Conservation (phyloP, 2,113 vertebrate species). For the Rhea pennata region DNA sequence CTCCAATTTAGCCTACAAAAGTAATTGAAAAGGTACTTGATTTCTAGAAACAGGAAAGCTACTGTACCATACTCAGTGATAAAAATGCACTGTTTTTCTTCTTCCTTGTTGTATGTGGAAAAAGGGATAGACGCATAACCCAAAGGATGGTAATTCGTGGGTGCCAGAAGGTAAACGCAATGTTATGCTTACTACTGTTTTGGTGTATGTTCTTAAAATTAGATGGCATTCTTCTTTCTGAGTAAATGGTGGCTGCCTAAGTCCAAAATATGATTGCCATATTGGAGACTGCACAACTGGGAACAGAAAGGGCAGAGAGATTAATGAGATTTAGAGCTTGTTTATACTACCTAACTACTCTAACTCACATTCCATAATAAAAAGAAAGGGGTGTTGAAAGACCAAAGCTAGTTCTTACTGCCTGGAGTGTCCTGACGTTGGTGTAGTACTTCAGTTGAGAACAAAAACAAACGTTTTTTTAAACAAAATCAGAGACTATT, state of each 20-base stretch:
- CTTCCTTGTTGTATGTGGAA: not conserved
- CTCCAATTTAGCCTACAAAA: not conserved
- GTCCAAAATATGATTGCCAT: not conserved
- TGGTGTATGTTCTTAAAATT: not conserved
- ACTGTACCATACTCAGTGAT: not conserved
- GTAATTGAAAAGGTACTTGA: not conserved
- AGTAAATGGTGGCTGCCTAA: not conserved
- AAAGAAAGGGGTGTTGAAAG: constrained; percentile 54
- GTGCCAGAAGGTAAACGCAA: not conserved
- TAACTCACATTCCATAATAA: constrained; percentile 30
- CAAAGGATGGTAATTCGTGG: not conserved
- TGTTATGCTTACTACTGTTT: not conserved
- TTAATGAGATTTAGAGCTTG: constrained; percentile 44
- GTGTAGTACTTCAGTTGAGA: not conserved
- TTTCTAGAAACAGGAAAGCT: not conserved
- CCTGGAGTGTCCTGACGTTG: not conserved
- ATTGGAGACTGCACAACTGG: not conserved
- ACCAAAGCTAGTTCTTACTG: constrained; percentile 13
- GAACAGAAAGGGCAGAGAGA: constrained; percentile 25
- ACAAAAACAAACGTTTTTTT: not conserved
- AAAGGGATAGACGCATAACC: not conserved
- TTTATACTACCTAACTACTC: constrained; percentile 22
- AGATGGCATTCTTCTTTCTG: not conserved
- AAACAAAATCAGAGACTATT: not conserved
- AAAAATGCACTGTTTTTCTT: not conserved